Percentiles rank a stretch among this genome's conserved stretches.
Conservation (phyloP, 2,888 invertebrate species). For the Calameuta idolon region DNA sequence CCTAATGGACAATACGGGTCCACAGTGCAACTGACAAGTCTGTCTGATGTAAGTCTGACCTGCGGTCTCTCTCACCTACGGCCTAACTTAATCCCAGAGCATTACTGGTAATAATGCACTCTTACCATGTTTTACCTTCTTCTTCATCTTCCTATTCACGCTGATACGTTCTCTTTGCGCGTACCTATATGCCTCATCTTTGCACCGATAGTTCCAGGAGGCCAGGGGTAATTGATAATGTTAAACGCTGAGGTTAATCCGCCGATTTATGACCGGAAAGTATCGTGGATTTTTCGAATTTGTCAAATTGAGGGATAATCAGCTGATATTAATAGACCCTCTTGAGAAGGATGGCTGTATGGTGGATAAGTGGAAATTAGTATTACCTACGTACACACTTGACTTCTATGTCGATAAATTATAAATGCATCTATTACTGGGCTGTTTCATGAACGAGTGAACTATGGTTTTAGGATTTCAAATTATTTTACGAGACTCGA, state of each 20-base stretch:
- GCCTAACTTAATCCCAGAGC: constrained; percentile 17
- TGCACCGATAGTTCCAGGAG: neutral
- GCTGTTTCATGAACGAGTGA: neutral
- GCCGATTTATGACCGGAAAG: constrained; percentile 60
- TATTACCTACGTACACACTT: constrained; percentile 35
- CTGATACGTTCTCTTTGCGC: neutral
- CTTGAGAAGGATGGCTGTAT: neutral
- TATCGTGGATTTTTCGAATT: constrained; percentile 44
- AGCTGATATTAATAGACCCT: constrained; percentile 31
- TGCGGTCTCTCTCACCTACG: constrained; percentile 10
- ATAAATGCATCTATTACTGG: neutral
- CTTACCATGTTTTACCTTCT: constrained; percentile 9
- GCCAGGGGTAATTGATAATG: constrained; percentile 62
- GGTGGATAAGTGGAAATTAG: constrained; percentile 34
- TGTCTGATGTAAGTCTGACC: constrained; percentile 4
- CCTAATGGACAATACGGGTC: constrained; percentile 19
- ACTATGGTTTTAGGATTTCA: neutral
- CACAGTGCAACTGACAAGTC: constrained; percentile 18
- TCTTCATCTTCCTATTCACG: neutral
- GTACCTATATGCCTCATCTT: neutral
- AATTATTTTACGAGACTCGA: neutral
- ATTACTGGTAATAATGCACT: constrained; percentile 22
- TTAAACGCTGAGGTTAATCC: constrained; percentile 61
- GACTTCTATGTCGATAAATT: neutral
- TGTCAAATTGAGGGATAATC: constrained; percentile 45